These are phyloP conservation scores for Cryptocheilus praepositus DNA, from an alignment of 2,888 invertebrate genomes.

Conservation along the genomic window DNA sequence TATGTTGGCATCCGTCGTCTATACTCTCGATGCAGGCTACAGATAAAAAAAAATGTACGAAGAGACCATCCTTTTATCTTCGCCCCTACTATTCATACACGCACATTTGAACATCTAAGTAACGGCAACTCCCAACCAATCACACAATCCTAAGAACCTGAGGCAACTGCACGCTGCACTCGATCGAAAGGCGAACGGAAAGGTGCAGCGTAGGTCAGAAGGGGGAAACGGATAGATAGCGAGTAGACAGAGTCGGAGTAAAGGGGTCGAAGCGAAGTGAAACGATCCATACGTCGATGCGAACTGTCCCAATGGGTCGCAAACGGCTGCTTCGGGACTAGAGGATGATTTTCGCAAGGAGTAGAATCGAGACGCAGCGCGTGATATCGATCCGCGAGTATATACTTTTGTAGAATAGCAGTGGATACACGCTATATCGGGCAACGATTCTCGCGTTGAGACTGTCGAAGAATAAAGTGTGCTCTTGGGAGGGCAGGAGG, in stretches of 20 bases:
- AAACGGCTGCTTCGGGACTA: slow-evolving; percentile 21
- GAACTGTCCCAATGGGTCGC: slow-evolving; percentile 17
- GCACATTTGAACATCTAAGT: no score
- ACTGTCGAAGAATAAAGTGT: slow-evolving; percentile 32
- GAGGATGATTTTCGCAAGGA: neutral
- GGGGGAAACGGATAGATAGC: no score
- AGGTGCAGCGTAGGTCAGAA: no score
- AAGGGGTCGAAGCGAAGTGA: neutral
- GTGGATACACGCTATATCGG: slow-evolving; percentile 32
- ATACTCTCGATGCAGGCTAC: no score
- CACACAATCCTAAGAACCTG: no score
- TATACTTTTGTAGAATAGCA: slow-evolving; percentile 32
- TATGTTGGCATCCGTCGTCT: no score
- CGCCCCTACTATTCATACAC: no score
- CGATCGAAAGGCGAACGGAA: no score
- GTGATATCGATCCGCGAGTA: slow-evolving; percentile 24
- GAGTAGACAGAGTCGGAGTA: neutral
- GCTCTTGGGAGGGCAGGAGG: slow-evolving; percentile 21
- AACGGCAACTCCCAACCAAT: no score
- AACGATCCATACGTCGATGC: slow-evolving; percentile 3
- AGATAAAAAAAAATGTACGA: no score
- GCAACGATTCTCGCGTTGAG: slow-evolving; percentile 8
- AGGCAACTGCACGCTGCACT: no score
- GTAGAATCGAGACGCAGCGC: neutral
- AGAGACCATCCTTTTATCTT: no score